Evolutionary conservation across 2,113 vertebrate species (phyloP).

Genomic region (Nesoenas mayeri): DNA sequence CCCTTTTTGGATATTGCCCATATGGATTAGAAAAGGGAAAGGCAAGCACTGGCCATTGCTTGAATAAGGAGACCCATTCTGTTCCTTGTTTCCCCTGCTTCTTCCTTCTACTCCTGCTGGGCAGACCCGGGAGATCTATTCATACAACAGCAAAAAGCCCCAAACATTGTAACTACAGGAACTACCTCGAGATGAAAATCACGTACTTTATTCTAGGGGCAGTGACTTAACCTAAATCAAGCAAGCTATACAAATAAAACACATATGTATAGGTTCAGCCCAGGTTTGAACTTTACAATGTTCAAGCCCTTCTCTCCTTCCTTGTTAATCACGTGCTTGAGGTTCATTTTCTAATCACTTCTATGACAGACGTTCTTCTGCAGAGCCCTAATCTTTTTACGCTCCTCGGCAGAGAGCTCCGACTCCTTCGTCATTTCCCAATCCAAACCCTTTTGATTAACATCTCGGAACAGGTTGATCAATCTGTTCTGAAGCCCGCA

Average conservation of each 20-base stretch:
- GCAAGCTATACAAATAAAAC: not conserved
- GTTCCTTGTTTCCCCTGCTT: not conserved
- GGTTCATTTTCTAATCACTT: not conserved
- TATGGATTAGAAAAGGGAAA: not conserved
- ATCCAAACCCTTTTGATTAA: not conserved
- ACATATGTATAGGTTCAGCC: not conserved
- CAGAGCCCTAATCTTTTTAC: not conserved
- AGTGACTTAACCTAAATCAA: not conserved
- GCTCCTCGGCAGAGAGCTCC: not conserved
- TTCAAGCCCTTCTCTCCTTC: not conserved
- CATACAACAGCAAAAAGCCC: not conserved
- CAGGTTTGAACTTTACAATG: not conserved
- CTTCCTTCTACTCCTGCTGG: not conserved
- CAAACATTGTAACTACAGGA: not conserved
- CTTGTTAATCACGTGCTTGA: not conserved
- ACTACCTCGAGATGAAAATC: not conserved
- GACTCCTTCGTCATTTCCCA: not conserved
- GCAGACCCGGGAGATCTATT: not conserved
- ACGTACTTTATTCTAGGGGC: not conserved
- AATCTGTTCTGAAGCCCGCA: not conserved
- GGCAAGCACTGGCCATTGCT: not conserved
- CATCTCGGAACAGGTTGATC: not conserved
- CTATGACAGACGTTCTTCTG: not conserved
- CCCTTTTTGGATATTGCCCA: not conserved
- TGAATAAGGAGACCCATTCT: not conserved